These are phyloP conservation scores for Odobenus rosmarus DNA, from an alignment of 2,113 vertebrate genomes.

Conservation along the genomic window DNA sequence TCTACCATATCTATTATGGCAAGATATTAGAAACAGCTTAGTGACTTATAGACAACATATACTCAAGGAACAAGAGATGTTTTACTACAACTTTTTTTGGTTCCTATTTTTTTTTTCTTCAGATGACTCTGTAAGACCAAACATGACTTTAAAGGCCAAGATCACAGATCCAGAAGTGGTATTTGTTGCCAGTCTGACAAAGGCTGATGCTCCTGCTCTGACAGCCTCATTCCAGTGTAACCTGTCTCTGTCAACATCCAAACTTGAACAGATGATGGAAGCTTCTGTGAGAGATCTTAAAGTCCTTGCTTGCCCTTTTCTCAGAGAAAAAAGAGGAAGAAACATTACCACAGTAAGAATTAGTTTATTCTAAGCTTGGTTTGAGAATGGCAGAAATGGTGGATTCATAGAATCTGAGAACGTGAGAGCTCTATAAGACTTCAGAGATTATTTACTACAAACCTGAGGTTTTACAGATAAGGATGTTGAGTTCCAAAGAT, in stretches of 20 bases:
- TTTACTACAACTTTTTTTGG: not conserved
- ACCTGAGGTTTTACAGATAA: not conserved
- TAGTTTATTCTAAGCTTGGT: not conserved
- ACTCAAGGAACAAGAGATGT: not conserved
- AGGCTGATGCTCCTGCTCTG: constrained; percentile 92
- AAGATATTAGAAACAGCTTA: not conserved
- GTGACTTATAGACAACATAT: not conserved
- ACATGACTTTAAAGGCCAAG: constrained; percentile 87
- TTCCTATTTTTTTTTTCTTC: constrained; percentile 54
- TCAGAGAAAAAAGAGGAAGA: constrained; percentile 86
- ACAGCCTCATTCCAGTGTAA: constrained; percentile 94
- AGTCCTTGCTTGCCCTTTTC: constrained; percentile 95
- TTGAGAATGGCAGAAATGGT: not conserved
- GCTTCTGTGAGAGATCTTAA: constrained; percentile 91
- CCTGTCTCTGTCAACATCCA: constrained; percentile 84
- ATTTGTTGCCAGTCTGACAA: constrained; percentile 95
- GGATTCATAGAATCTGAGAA: not conserved
- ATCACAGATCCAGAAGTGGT: constrained; percentile 96
- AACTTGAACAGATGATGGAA: constrained; percentile 86
- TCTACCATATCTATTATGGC: not conserved
- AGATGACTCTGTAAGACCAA: constrained; percentile 79
- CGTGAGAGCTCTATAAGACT: not conserved
- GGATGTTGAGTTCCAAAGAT: not conserved
- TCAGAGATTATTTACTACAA: not conserved
- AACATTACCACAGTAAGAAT: constrained; percentile 91